Conservation (phyloP, 2,797 vertebrate species). For the Eremophila alpestris region DNA sequence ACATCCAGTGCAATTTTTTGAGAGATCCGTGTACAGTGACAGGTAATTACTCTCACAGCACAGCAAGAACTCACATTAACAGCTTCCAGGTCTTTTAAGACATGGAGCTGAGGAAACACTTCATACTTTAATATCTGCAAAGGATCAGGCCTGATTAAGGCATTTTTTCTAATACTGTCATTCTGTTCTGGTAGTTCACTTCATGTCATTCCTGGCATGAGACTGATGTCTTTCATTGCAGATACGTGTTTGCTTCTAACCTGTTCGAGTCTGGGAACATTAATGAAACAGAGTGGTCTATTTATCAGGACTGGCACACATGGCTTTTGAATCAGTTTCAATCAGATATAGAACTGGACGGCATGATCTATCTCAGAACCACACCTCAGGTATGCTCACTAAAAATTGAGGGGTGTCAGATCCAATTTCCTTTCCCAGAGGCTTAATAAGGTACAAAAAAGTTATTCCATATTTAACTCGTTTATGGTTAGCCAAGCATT, state of each 20-base stretch:
- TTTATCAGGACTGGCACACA: constrained; percentile 87
- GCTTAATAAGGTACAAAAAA: background rate
- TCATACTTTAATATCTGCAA: background rate
- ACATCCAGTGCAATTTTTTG: constrained; percentile 86
- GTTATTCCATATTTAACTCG: background rate
- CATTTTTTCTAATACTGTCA: background rate
- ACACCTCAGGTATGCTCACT: constrained; percentile 78
- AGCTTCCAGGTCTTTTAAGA: background rate
- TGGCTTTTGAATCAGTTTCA: constrained; percentile 85
- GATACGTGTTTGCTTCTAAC: constrained; percentile 85
- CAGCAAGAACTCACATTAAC: background rate
- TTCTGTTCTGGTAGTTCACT: background rate
- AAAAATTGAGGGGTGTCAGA: background rate
- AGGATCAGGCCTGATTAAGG: background rate
- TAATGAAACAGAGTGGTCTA: constrained; percentile 83
- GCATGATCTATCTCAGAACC: constrained; percentile 85
- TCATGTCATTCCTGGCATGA: background rate
- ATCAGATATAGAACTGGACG: constrained; percentile 78
- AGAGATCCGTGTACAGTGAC: constrained; percentile 88
- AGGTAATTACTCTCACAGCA: constrained; percentile 68
- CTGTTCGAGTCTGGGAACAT: constrained; percentile 82
- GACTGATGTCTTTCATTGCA: constrained; percentile 18
- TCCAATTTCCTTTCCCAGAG: background rate
- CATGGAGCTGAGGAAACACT: background rate
- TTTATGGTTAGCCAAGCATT: background rate